These are phyloP conservation scores for Ctenomys sociabilis DNA, from an alignment of 2,113 vertebrate species.

Conservation along the genomic window DNA sequence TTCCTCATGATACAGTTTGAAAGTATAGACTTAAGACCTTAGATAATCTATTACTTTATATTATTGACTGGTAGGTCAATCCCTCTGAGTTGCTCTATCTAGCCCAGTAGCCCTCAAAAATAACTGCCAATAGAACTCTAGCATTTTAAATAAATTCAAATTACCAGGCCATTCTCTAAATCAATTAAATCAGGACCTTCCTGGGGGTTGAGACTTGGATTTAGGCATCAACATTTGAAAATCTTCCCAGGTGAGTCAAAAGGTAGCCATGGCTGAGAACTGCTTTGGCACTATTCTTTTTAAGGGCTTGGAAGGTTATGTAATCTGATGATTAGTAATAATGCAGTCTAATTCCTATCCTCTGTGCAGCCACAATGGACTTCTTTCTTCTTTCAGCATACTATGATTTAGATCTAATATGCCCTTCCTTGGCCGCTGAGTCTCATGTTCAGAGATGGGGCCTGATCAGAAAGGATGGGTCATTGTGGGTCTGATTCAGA, in stretches of 20 bases:
- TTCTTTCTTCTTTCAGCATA: neutral
- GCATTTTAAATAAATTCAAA: neutral
- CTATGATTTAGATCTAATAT: neutral
- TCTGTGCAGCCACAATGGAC: neutral
- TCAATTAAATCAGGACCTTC: neutral
- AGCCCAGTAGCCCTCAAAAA: neutral
- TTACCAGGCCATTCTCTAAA: neutral
- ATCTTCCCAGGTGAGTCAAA: neutral
- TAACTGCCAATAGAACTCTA: neutral
- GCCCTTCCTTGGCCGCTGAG: rapidly evolving
- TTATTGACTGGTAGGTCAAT: neutral
- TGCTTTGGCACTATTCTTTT: neutral
- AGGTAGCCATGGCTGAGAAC: neutral
- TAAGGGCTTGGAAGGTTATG: neutral
- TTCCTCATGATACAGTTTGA: neutral
- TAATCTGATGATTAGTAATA: neutral
- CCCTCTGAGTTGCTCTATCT: neutral
- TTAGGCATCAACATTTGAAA: neutral
- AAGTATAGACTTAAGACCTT: too few relatives aligned
- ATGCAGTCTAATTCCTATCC: neutral
- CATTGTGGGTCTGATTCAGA: neutral
- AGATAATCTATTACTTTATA: too few relatives aligned
- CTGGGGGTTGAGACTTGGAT: neutral
- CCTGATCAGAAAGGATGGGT: neutral
- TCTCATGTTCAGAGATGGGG: neutral